Base-by-base conservation (phyloP, 92 coral and sea anemone genomes). In the Palythoa grandiflora region DNA sequence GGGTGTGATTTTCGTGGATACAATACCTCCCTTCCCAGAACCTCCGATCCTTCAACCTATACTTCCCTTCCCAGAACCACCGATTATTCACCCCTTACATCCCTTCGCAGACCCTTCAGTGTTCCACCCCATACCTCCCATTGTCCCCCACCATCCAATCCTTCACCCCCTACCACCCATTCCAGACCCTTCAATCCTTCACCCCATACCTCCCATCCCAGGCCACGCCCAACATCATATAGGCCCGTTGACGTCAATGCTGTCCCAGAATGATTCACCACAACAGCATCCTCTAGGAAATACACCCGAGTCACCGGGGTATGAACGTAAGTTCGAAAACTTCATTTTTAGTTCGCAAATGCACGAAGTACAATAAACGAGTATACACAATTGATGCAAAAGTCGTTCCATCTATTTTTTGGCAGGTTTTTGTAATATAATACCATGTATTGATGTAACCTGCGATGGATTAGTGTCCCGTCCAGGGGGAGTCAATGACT, bases 191-290 rank as follows among this genome's bases (percentile, higher is more conserved):
- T 44, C 50, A 44, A 8, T 44, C 6, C 50, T 75, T 12, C 79
- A 75, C 54, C 79, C 79, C 38, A 77, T 77, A 21, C 83, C 83
- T 6, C 1, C 36, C 40, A 10, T 77, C 12, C 65, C 83, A 9
- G 63, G 52, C 68, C 83, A 77, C 44, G 48, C 28, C 47, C 68
- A 77, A 13, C 57, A 80, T 68, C 53, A 17, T 72, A 9, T 66
- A 16, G 85, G 73, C 37, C 85, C 85, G 3, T 40, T 80, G 85
- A 16, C 85, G 40, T 61, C 85, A 61, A 3, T 80, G 51, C 73
- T 80, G 6, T 38, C 85, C 11, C 85, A 61, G 38, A 63, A 63
- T 61, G 40, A 73, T 1, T 66, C 61, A 4, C 61, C 73, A 38
- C 74, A 61, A 48, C 85, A 80, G 15, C 85, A 80, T 44, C 74